Conservation (phyloP, 2,888 invertebrate species). For the Hofmannophila pseudospretella region DNA sequence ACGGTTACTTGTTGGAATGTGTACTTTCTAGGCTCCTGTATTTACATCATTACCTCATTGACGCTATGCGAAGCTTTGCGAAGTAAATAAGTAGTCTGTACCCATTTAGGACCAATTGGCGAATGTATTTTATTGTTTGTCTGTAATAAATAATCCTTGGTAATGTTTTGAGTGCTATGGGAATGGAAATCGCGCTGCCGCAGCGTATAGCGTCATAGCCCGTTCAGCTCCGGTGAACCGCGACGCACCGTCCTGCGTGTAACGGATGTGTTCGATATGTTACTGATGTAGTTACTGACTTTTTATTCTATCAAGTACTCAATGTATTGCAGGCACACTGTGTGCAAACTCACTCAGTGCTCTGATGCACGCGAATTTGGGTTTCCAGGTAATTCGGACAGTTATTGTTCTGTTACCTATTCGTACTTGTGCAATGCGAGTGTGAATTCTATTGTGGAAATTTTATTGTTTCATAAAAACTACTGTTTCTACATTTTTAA, state of each 20-base stretch:
- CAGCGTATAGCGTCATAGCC: slow-evolving; percentile 39
- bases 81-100: slow-evolving; percentile 35
- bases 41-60: slow-evolving; percentile 42
- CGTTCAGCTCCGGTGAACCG: slow-evolving; percentile 74
- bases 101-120: slow-evolving; percentile 34
- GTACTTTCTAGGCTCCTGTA: slow-evolving; percentile 54
- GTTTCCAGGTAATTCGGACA: slow-evolving; percentile 39
- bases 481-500: slow-evolving; percentile 22
- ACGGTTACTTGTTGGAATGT: slow-evolving; percentile 29
- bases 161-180: slow-evolving; percentile 22
- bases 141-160: slow-evolving; percentile 18
- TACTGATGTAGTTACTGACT: too few species aligned
- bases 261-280: slow-evolving; percentile 59
- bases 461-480: slow-evolving; percentile 30
- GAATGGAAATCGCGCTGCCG: slow-evolving; percentile 29
- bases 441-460: slow-evolving; percentile 40
- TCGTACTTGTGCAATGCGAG: slow-evolving; percentile 45
- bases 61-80: slow-evolving; percentile 59
- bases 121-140: slow-evolving; percentile 30
- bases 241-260: slow-evolving; percentile 57
- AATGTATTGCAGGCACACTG: not conserved
- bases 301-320: not conserved
- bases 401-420: slow-evolving; percentile 22
- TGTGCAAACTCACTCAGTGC: slow-evolving; percentile 1
- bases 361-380: slow-evolving; percentile 19